These are phyloP conservation scores for Creontiades dilutus DNA, from an alignment of 2,888 invertebrate genomes.

Conservation along the genomic window DNA sequence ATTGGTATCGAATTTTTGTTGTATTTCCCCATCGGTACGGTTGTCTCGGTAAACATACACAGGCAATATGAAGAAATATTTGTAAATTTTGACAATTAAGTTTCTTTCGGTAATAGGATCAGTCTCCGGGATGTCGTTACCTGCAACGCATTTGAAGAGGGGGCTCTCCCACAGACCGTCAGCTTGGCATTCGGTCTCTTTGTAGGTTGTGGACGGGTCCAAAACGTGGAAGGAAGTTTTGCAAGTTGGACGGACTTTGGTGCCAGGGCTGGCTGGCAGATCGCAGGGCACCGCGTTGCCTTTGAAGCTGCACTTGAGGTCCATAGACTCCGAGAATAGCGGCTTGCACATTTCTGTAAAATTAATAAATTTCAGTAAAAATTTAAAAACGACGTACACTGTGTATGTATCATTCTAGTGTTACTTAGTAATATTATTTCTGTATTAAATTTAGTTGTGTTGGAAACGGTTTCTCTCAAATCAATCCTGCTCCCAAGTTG, in stretches of 20 bases:
- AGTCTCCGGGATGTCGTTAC: conserved; percentile 69
- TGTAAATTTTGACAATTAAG: conserved; percentile 30
- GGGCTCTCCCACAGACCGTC: conserved; percentile 74
- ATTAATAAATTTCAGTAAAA: neutral
- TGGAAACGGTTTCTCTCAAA: no score
- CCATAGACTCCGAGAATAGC: conserved; percentile 74
- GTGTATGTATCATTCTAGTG: no score
- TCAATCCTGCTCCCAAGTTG: no score
- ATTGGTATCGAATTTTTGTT: conserved; percentile 61
- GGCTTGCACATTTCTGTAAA: conserved; percentile 74
- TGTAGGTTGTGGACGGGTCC: conserved; percentile 66
- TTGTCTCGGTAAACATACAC: neutral
- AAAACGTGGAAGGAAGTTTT: conserved; percentile 72
- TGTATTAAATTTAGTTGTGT: no score
- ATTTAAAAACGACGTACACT: no score
- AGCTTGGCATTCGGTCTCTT: conserved; percentile 70
- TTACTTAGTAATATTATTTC: no score
- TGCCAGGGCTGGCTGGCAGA: conserved; percentile 72
- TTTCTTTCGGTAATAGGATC: neutral
- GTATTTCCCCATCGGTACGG: conserved; percentile 34
- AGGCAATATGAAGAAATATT: conserved; percentile 48
- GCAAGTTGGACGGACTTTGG: conserved; percentile 73
- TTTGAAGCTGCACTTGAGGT: conserved; percentile 72
- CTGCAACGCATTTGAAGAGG: conserved; percentile 75
- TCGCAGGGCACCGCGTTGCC: conserved; percentile 73